Evolutionary conservation across 64 coral and sea anemone genomes (phyloP).

Genomic region (Montipora capricornis): DNA sequence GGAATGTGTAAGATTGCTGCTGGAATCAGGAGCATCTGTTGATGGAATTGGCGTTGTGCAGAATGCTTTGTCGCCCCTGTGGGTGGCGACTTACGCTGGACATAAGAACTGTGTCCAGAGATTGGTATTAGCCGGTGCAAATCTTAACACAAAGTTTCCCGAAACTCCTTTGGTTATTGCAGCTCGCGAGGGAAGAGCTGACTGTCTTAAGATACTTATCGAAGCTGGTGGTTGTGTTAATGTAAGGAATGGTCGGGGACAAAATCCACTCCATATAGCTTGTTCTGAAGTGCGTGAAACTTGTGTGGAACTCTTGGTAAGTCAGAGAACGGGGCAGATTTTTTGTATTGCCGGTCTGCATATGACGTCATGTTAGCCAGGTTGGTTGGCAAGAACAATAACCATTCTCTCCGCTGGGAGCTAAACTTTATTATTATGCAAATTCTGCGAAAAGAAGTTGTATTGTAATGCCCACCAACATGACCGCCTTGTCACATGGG

Average conservation of each 20-base stretch:
- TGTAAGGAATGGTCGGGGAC: slow-evolving; percentile 71
- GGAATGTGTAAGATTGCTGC: slow-evolving; percentile 68
- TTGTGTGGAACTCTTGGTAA: slow-evolving; percentile 76
- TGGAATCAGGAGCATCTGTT: slow-evolving; percentile 83
- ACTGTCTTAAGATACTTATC: slow-evolving; percentile 85
- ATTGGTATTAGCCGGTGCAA: slow-evolving; percentile 81
- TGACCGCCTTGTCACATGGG: too few species aligned
- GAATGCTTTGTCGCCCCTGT: slow-evolving; percentile 81
- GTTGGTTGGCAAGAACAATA: too few species aligned
- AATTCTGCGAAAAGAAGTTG: too few species aligned
- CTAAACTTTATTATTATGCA: too few species aligned
- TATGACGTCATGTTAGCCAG: too few species aligned
- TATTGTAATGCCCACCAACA: too few species aligned
- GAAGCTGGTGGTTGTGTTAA: slow-evolving; percentile 79
- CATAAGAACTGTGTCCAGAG: slow-evolving; percentile 76
- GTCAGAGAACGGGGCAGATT: background rate
- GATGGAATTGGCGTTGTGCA: slow-evolving; percentile 78
- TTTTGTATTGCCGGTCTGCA: too few species aligned
- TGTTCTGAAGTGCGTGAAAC: slow-evolving; percentile 79
- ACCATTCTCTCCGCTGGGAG: too few species aligned
- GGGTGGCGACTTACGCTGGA: slow-evolving; percentile 87
- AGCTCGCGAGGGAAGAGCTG: slow-evolving; percentile 74
- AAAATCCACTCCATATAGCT: slow-evolving; percentile 83
- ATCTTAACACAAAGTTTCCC: slow-evolving; percentile 80
- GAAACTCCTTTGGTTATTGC: slow-evolving; percentile 88